Percentiles rank a stretch among this genome's conserved stretches.
These are phyloP conservation scores for Carduelis carduelis DNA, from an alignment of 2,797 vertebrate species.

Conservation along the genomic window DNA sequence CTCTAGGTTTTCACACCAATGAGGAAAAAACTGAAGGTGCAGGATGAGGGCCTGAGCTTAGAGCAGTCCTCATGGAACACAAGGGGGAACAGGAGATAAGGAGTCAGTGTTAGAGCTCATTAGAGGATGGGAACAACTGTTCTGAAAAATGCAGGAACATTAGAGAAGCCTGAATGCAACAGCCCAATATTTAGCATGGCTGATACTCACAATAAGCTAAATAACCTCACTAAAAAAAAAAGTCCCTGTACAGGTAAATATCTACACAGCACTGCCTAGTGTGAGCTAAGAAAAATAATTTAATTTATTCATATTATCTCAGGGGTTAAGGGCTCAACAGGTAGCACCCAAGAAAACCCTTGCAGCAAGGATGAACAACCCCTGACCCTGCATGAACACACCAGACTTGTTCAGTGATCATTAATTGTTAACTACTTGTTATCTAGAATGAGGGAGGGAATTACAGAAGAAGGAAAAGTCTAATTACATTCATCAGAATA, in stretches of 20 bases:
- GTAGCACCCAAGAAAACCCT: not conserved
- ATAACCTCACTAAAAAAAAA: not conserved
- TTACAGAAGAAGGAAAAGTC: not conserved
- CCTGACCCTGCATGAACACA: not conserved
- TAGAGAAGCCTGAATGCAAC: not conserved
- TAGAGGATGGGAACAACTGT: not conserved
- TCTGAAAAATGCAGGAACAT: not conserved
- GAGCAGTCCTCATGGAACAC: not conserved
- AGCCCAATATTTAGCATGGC: not conserved
- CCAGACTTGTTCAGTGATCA: not conserved
- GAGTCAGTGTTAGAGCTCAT: rapidly evolving
- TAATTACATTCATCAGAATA: not conserved
- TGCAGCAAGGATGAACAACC: not conserved
- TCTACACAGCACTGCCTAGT: not conserved
- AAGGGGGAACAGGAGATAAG: not conserved
- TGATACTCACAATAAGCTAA: not conserved
- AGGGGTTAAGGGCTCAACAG: not conserved
- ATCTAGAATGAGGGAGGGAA: not conserved
- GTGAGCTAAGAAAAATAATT: not conserved
- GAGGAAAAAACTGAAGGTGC: not conserved
- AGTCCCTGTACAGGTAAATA: not conserved
- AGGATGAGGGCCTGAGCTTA: not conserved
- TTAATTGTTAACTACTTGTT: not conserved
- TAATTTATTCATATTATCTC: not conserved
- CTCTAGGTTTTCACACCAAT: not conserved